Evolutionary conservation across 2,797 vertebrate species (phyloP).

Genomic region (Pseudopleuronectes americanus): DNA sequence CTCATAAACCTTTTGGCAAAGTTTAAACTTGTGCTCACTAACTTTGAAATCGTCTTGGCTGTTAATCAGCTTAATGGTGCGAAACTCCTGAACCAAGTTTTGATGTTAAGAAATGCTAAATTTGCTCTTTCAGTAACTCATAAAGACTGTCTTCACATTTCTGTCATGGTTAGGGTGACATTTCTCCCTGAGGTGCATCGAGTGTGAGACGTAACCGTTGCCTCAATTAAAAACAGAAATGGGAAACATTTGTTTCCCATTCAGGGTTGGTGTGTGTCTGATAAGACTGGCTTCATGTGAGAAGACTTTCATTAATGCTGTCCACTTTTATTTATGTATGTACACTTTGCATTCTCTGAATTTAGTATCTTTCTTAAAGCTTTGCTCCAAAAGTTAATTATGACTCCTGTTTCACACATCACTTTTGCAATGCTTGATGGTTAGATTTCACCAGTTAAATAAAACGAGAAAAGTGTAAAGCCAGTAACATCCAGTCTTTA

Average conservation of each 20-base stretch:
- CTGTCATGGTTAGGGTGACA: background rate
- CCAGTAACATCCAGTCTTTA: too few relatives aligned
- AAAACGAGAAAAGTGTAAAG: too few relatives aligned
- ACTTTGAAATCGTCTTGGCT: background rate
- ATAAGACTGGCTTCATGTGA: background rate
- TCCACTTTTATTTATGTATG: background rate
- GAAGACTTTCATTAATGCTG: background rate
- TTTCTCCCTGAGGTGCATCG: background rate
- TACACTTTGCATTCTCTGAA: background rate
- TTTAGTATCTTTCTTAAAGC: too few relatives aligned
- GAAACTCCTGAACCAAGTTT: background rate
- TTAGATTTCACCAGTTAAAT: too few relatives aligned
- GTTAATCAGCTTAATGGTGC: background rate
- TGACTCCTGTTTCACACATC: too few relatives aligned
- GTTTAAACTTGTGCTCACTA: background rate
- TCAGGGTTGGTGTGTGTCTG: background rate
- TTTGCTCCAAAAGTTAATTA: too few relatives aligned
- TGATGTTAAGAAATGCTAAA: background rate
- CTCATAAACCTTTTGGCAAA: background rate
- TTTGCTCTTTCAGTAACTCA: slow-evolving; percentile 8
- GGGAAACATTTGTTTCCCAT: background rate
- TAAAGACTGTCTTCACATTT: background rate
- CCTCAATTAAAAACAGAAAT: background rate
- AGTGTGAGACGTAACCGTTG: background rate
- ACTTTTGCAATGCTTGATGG: too few relatives aligned